Conservation (phyloP, 1,140 invertebrate genomes). For the Dryas iulia region DNA sequence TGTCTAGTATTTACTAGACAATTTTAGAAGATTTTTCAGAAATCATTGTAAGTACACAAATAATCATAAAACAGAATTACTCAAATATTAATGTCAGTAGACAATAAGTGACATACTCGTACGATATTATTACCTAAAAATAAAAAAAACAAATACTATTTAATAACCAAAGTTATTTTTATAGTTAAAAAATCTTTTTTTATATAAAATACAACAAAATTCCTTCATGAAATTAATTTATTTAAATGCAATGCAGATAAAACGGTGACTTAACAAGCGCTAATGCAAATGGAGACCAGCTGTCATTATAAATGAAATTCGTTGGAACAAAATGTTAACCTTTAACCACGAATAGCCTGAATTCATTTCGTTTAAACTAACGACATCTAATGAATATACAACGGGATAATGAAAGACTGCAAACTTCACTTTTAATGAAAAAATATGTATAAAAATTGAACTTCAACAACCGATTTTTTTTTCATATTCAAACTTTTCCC, state of each 20-base stretch:
- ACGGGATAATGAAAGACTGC: neutral
- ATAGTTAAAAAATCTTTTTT: neutral
- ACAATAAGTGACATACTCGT: too few species aligned
- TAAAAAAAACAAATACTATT: too few species aligned
- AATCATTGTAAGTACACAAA: too few species aligned
- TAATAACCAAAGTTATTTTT: too few species aligned
- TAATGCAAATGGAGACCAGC: slow-evolving; percentile 8
- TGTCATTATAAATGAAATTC: slow-evolving; percentile 18
- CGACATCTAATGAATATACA: slow-evolving; percentile 6
- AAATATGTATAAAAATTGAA: neutral
- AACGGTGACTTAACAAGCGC: slow-evolving; percentile 9
- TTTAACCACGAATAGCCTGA: slow-evolving; percentile 14
- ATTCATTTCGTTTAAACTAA: slow-evolving; percentile 12
- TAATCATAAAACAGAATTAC: too few species aligned
- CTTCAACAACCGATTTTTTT: neutral
- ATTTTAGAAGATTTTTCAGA: too few species aligned
- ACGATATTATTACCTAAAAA: too few species aligned
- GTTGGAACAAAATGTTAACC: slow-evolving; percentile 17
- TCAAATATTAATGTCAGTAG: too few species aligned
- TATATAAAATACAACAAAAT: neutral
- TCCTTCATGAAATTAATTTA: neutral
- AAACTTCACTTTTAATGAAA: neutral
- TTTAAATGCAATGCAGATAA: slow-evolving; percentile 1
- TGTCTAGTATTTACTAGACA: too few species aligned
- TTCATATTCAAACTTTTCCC: too few species aligned